These are phyloP conservation scores for Puntigrus tetrazona DNA, from an alignment of 2,113 vertebrate genomes.

Conservation along the genomic window DNA sequence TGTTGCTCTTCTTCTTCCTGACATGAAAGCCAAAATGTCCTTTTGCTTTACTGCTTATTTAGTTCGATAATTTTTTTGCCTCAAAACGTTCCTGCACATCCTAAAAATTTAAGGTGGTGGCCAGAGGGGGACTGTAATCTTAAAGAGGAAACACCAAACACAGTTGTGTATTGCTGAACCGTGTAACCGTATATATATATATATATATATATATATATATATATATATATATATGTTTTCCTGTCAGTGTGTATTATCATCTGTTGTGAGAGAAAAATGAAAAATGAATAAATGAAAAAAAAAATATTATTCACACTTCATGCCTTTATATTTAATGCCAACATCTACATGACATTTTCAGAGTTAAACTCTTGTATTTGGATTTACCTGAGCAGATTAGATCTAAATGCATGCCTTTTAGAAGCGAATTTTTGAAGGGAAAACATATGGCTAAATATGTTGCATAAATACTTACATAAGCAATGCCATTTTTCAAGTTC, in stretches of 20 bases:
- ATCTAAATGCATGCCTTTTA: neutral
- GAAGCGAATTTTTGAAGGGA: neutral
- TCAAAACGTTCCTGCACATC: neutral
- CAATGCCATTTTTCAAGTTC: neutral
- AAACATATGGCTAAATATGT: neutral
- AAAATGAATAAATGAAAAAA: neutral
- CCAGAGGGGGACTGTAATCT: neutral
- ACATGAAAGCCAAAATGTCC: constrained; percentile 41
- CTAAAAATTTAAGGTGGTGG: neutral
- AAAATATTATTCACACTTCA: neutral
- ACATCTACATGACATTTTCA: neutral
- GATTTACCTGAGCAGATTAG: neutral
- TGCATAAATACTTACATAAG: neutral
- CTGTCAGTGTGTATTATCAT: too few relatives aligned
- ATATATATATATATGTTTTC: too few relatives aligned
- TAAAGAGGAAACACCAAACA: neutral
- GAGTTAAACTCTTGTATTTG: neutral
- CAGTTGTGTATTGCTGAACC: neutral
- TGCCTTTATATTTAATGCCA: neutral
- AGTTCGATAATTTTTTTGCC: constrained; percentile 24
- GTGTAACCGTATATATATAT: too few relatives aligned
- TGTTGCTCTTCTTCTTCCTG: constrained; percentile 24
- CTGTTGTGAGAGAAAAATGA: neutral
- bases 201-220: too few relatives aligned
- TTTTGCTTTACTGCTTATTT: constrained; percentile 27